phyloP scores from a whole-genome alignment of 1,140 invertebrate genomes.

The Paracyclopina nana region DNA sequence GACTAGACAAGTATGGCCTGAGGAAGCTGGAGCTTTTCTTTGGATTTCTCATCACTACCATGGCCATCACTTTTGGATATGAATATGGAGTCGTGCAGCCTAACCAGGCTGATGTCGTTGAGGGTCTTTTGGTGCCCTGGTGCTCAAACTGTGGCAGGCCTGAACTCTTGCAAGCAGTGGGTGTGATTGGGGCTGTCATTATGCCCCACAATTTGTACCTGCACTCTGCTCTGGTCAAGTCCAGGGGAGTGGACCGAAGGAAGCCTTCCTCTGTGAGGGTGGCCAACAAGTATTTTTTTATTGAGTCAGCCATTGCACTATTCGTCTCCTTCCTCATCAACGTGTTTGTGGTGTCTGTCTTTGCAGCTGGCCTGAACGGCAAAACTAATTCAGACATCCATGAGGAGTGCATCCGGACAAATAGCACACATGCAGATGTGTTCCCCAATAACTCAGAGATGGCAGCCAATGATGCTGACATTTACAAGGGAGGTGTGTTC shows the following conservation, averaged over 20 bases:
- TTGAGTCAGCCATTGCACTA: constrained; percentile 59
- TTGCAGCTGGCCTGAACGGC: constrained; percentile 55
- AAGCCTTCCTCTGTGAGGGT: constrained; percentile 49
- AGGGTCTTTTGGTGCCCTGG: constrained; percentile 63
- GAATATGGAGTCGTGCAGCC: constrained; percentile 59
- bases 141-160: constrained; percentile 45
- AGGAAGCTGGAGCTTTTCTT: constrained; percentile 74
- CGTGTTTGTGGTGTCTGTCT: constrained; percentile 69
- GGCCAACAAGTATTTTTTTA: constrained; percentile 72
- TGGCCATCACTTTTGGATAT: constrained; percentile 77
- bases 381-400: constrained; percentile 25
- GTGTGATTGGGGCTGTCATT: constrained; percentile 76
- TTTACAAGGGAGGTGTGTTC: constrained; percentile 63
- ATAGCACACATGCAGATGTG: constrained; percentile 28
- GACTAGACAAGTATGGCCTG: constrained; percentile 74
- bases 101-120: constrained; percentile 43
- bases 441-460: constrained; percentile 30
- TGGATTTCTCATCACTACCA: constrained; percentile 55
- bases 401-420: constrained; percentile 26
- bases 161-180: constrained; percentile 58
- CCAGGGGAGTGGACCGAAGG: constrained; percentile 44
- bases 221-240: constrained; percentile 73
- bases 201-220: constrained; percentile 93
- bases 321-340: constrained; percentile 74
- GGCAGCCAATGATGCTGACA: constrained; percentile 47